phyloP scores from a whole-genome alignment of 2,113 vertebrate genomes.

The Pygoscelis adeliae region DNA sequence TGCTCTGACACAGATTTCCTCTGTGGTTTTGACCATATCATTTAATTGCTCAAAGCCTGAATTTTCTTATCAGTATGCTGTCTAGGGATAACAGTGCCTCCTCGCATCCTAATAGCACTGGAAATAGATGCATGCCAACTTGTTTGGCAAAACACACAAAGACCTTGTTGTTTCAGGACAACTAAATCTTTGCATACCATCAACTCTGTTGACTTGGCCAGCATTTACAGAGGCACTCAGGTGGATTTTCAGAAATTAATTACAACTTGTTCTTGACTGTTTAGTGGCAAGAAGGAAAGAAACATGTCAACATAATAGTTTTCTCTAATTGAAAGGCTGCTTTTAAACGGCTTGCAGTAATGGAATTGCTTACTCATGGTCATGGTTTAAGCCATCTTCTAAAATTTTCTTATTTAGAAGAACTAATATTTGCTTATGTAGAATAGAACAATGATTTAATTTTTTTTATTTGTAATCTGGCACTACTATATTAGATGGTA shows the following conservation, averaged over 20 bases:
- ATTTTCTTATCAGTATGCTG: neutral
- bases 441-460: neutral
- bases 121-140: neutral
- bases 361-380: neutral
- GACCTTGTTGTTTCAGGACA: neutral
- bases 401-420: neutral
- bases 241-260: neutral
- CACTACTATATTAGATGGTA: neutral
- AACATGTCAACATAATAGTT: neutral
- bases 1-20: constrained; percentile 1
- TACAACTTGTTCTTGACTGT: neutral
- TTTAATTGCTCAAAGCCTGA: neutral
- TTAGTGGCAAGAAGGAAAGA: neutral
- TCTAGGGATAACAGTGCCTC: neutral
- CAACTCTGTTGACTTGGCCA: neutral
- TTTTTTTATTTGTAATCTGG: neutral
- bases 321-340: neutral
- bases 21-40: neutral
- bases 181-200: neutral
- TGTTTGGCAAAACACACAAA: neutral
- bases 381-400: neutral
- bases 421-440: neutral
- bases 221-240: neutral
- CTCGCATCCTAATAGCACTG: neutral
- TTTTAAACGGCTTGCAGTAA: neutral